Evolutionary conservation across 2,113 vertebrate species (phyloP), one percentile per base, ranked within the genome.

Genomic region (Pituophis catenifer): DNA sequence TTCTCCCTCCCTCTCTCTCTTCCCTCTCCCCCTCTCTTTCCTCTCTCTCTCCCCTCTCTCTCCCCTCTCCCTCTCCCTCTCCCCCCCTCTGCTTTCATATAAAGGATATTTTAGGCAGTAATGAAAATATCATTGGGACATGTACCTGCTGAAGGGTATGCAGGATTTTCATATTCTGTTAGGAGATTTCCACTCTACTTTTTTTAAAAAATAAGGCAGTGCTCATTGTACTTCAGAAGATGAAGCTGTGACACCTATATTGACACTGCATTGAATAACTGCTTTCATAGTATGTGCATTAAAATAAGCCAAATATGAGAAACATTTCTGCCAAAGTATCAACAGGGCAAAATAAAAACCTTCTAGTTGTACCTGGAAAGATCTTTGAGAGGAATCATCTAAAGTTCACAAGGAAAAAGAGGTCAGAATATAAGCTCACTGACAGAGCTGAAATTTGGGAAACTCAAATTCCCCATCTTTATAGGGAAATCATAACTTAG

Each of bases 231-330:
- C 92, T 95, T 44, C 48, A 58, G 94, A 57, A 9, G 91, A 91
- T 94, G 13, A 91, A 23, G 55, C 86, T 93, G 89, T 3, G 70
- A 15, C 0, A 0, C 62, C 26, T 48, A 87, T 93, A 95, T 91
- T 44, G 70, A 54, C 87, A 94, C 12, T 55, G 90, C 92, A 95
- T 89, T 48, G 59, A 58, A 89, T 95, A 87, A 88, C 95, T 92
- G 81, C 11, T 85, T 91, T 93, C 15, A 59, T 81, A 91, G 26
- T 92, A 59, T 86, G 93, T 92, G 88, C 0, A 0, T 2, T 0
- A 91, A 94, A 86, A 94, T 81, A 94, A 90, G 91, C 53, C 81
- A 85, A 53, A 86, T 48, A 53, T 58, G 23, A 59, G 23, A 59
- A 33, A 86, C 62, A 48, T 52, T n/a, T 88, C 86, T 91, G 53